These are phyloP conservation scores for Camelus dromedarius DNA, from an alignment of 2,113 vertebrate species.

Conservation along the genomic window DNA sequence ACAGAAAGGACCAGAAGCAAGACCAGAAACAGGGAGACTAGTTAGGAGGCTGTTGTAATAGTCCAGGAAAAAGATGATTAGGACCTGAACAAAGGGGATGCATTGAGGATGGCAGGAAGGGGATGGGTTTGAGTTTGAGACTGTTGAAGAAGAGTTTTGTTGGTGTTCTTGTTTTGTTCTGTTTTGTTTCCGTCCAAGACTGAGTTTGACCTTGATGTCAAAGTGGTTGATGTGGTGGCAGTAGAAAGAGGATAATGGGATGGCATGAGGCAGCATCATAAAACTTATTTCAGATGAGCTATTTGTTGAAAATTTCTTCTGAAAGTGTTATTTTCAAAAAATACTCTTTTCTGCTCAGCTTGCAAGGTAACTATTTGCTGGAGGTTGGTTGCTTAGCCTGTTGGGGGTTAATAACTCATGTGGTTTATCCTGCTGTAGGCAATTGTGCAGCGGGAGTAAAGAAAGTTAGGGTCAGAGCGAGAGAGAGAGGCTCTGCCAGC, in stretches of 20 bases:
- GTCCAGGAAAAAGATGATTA: not conserved
- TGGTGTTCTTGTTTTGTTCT: constrained; percentile 9
- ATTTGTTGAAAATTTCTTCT: constrained; percentile 6
- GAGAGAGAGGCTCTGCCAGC: constrained; percentile 3
- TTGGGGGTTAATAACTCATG: constrained; percentile 9
- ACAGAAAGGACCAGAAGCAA: constrained; percentile 5
- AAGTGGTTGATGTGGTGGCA: not conserved
- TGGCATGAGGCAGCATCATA: not conserved
- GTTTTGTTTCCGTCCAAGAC: not conserved
- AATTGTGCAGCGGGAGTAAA: constrained; percentile 43
- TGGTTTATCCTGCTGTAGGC: constrained; percentile 2
- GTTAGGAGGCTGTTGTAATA: not conserved
- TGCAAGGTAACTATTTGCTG: not conserved
- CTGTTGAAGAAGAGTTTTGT: not conserved
- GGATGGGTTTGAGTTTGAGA: not conserved
- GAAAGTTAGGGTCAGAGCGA: constrained; percentile 27
- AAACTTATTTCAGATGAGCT: not conserved
- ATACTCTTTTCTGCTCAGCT: not conserved
- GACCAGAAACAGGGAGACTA: not conserved
- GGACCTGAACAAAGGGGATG: not conserved
- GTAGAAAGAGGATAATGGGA: not conserved
- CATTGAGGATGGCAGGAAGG: not conserved
- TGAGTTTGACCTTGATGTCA: constrained; percentile 15
- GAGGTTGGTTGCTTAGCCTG: not conserved
- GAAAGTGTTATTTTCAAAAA: constrained; percentile 10